Evolutionary conservation across 2,113 vertebrate genomes (phyloP).

Genomic region (Emydocephalus ijimae): DNA sequence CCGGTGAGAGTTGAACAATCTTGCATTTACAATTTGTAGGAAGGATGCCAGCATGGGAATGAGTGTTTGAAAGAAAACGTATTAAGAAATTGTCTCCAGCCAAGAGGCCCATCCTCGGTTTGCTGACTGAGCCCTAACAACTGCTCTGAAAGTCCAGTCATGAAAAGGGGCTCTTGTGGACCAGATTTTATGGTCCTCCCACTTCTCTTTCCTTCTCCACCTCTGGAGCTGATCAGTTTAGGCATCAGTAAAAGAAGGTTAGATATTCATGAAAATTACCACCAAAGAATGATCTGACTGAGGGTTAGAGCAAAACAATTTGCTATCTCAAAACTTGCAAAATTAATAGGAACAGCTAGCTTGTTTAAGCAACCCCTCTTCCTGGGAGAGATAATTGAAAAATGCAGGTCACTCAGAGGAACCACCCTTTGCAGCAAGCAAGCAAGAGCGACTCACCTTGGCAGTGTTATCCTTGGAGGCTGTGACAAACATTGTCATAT

Average conservation of each 20-base stretch:
- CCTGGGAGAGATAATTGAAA: background rate
- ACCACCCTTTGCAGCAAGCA: background rate
- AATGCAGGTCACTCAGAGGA: background rate
- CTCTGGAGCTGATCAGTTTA: background rate
- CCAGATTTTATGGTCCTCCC: background rate
- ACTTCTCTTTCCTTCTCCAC: background rate
- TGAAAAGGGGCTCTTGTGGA: background rate
- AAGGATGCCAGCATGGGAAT: background rate
- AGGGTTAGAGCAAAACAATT: background rate
- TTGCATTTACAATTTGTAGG: background rate
- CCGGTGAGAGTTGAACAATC: background rate
- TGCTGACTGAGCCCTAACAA: background rate
- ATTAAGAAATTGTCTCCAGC: background rate
- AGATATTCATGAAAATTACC: background rate
- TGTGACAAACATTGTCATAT: conserved; percentile 93
- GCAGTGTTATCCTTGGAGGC: conserved; percentile 95
- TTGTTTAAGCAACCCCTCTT: background rate
- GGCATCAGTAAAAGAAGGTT: background rate
- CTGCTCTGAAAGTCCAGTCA: background rate
- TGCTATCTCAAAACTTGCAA: background rate
- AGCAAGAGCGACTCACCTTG: conserved; percentile 73
- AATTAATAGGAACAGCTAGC: background rate
- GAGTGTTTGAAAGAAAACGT: background rate
- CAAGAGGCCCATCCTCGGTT: background rate
- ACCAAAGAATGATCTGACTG: background rate